A percentile compares a stretch with the other conserved stretches of the same genome.
phyloP scores from a whole-genome alignment of 1,140 invertebrate species.

The Diabrotica undecimpunctata region DNA sequence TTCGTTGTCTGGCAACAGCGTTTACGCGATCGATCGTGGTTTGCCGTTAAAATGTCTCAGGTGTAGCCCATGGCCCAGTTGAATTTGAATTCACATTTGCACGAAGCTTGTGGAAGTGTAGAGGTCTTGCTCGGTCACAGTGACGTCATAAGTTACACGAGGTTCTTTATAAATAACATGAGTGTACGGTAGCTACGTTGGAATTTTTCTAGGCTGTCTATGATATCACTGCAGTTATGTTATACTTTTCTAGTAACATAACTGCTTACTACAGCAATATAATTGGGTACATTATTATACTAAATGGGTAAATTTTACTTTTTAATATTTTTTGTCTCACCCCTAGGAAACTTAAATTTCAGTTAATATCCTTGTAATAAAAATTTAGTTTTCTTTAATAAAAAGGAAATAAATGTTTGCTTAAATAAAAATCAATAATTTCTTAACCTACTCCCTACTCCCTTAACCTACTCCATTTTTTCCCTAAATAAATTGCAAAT shows the following conservation, averaged over 20 bases:
- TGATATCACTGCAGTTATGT: not conserved
- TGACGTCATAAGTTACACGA: not conserved
- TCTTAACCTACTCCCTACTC: no score
- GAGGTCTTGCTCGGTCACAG: not conserved
- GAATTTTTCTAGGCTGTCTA: not conserved
- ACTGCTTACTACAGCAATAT: not conserved
- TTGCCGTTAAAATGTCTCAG: not conserved
- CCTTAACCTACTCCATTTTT: no score
- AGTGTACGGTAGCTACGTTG: not conserved
- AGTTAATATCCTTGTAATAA: no score
- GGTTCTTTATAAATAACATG: conserved; percentile 1
- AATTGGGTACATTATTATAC: not conserved
- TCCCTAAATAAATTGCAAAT: no score
- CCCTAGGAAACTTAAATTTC: no score
- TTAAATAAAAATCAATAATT: no score
- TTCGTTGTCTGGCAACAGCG: not conserved
- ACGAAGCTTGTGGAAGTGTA: not conserved
- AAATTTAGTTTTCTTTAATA: no score
- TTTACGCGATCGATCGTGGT: not conserved
- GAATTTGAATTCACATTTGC: not conserved
- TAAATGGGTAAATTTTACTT: not conserved
- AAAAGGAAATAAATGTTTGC: no score
- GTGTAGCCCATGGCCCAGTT: conserved; percentile 1
- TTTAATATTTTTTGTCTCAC: no score
- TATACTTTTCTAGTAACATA: not conserved